A percentile compares a stretch with the other conserved stretches of the same genome.
Conservation (phyloP, 2,797 vertebrate genomes). For the Enteromius radiatus region DNA sequence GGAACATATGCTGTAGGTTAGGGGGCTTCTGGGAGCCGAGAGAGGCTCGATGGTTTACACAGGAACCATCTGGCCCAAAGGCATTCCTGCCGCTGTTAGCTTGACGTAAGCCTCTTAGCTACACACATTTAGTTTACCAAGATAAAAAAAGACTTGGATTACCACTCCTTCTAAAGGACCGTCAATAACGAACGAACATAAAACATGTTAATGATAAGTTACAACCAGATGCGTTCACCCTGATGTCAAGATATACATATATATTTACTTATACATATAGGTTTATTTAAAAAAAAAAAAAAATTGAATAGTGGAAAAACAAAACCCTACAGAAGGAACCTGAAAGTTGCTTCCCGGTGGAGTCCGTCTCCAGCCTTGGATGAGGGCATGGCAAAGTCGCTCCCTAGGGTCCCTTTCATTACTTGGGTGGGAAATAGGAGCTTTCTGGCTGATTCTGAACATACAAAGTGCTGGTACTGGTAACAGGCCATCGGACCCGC, state of each 20-base stretch:
- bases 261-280: constrained; percentile 69
- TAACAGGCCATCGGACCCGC: constrained; percentile 50
- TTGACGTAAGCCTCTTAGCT: constrained; percentile 70
- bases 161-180: constrained; percentile 65
- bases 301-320: constrained; percentile 77
- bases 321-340: constrained; percentile 76
- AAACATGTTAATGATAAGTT: constrained; percentile 69
- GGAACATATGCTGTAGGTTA: constrained; percentile 63
- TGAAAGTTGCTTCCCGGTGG: constrained; percentile 76
- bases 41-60: constrained; percentile 64
- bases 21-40: constrained; percentile 60
- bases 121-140: constrained; percentile 70
- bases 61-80: constrained; percentile 69
- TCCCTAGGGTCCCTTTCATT: constrained; percentile 48
- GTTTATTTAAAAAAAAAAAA: constrained; percentile 67
- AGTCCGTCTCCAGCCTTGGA: constrained; percentile 64
- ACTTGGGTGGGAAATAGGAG: constrained; percentile 33
- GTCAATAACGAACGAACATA: constrained; percentile 69
- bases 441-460: constrained; percentile 49
- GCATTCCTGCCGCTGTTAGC: constrained; percentile 69
- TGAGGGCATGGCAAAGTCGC: constrained; percentile 59
- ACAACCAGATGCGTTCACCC: constrained; percentile 79
- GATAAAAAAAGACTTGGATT: constrained; percentile 67
- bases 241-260: constrained; percentile 83
- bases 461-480: constrained; percentile 66